Percentiles rank a stretch among this genome's conserved stretches.
These are phyloP conservation scores for Disparrhopalites patrizii DNA, from an alignment of 2,888 invertebrate species.

Conservation along the genomic window DNA sequence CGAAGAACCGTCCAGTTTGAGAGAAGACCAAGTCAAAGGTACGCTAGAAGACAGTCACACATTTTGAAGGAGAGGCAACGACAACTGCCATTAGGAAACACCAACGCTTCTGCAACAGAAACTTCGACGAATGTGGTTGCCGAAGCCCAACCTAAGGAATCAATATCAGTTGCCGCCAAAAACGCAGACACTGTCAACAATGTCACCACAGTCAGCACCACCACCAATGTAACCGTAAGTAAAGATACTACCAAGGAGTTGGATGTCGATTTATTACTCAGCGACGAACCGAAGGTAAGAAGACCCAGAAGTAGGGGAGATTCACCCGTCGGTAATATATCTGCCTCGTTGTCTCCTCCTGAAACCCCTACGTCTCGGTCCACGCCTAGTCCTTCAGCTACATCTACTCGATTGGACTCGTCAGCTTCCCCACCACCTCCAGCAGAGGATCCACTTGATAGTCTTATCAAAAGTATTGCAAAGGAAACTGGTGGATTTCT, in stretches of 20 bases:
- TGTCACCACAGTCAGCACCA: too few species aligned
- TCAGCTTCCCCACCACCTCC: slow-evolving; percentile 46
- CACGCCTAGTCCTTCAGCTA: slow-evolving; percentile 45
- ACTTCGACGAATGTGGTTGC: slow-evolving; percentile 49
- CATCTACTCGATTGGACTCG: slow-evolving; percentile 30
- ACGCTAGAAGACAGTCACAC: slow-evolving; percentile 79
- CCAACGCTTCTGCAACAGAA: slow-evolving; percentile 51
- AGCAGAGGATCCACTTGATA: slow-evolving; percentile 64
- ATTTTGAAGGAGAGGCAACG: slow-evolving; percentile 58
- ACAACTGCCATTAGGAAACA: slow-evolving; percentile 57
- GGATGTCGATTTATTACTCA: slow-evolving; percentile 37
- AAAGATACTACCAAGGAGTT: slow-evolving; percentile 15
- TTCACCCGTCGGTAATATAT: slow-evolving; percentile 22
- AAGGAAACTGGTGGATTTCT: slow-evolving; percentile 57
- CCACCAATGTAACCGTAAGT: background rate
- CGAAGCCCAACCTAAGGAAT: slow-evolving; percentile 11
- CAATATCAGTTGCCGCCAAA: background rate
- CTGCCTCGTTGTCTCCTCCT: slow-evolving; percentile 41
- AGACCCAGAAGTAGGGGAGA: slow-evolving; percentile 34
- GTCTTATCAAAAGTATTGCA: slow-evolving; percentile 69
- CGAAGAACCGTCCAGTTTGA: slow-evolving; percentile 94
- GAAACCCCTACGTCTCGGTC: slow-evolving; percentile 45
- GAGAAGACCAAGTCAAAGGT: slow-evolving; percentile 91
- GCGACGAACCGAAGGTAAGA: slow-evolving; percentile 38
- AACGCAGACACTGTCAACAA: slow-evolving; percentile 24